Evolutionary conservation across 2,888 invertebrate genomes (phyloP).

Genomic region (Xanthia togata): DNA sequence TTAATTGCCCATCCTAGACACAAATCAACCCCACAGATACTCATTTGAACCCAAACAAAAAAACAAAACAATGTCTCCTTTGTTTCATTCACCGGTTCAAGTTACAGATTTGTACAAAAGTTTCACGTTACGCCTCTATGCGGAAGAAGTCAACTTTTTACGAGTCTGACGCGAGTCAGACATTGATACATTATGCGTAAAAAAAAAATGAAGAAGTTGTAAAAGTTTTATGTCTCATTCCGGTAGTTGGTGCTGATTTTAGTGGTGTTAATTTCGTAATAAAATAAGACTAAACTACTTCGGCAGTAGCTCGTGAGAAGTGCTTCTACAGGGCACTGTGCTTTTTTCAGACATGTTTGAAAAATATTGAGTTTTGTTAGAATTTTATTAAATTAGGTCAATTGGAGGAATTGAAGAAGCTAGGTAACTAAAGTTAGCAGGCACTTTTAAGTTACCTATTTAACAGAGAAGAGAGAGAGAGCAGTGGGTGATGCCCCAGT

Average conservation of each 20-base stretch:
- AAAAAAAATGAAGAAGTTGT: conserved; percentile 44
- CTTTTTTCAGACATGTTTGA: neutral
- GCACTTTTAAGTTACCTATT: neutral
- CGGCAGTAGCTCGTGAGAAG: neutral
- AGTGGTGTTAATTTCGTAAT: conserved; percentile 27
- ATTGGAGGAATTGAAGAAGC: too few relatives aligned
- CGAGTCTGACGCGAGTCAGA: conserved; percentile 23
- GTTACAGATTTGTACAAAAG: conserved; percentile 45
- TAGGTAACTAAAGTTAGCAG: neutral
- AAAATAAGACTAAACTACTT: conserved; percentile 19
- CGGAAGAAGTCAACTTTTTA: conserved; percentile 54
- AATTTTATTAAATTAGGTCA: too few relatives aligned
- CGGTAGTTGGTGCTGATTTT: conserved; percentile 41
- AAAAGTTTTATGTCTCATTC: conserved; percentile 50
- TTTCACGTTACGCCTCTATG: conserved; percentile 40
- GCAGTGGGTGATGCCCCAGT: too few relatives aligned
- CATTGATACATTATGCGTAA: conserved; percentile 27
- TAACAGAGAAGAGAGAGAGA: too few relatives aligned
- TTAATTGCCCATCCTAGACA: neutral
- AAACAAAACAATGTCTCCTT: conserved; percentile 33
- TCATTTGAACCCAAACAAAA: conserved; percentile 7
- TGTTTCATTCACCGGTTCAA: conserved; percentile 36
- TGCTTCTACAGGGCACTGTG: too few relatives aligned
- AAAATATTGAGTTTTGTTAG: neutral
- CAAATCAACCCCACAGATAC: conserved; percentile 21